Evolutionary conservation across 2,113 vertebrate species (phyloP).

Genomic region (Anser brachyrhynchus): DNA sequence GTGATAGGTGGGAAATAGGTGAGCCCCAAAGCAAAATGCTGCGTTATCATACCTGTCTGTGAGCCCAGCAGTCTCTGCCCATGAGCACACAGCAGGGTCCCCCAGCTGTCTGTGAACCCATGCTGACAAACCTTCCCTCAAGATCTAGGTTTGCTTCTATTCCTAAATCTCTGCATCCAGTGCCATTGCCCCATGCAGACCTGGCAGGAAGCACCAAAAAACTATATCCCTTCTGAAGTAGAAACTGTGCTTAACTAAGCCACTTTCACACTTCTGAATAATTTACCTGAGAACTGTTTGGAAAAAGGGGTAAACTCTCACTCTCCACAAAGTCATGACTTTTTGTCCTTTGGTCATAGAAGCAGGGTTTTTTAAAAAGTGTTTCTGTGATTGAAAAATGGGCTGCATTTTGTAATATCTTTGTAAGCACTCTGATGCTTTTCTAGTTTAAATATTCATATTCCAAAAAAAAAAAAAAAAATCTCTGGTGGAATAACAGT

Average conservation of each 20-base stretch:
- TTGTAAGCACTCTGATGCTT: background rate
- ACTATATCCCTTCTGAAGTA: background rate
- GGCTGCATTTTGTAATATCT: background rate
- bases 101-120: background rate
- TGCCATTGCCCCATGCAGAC: accelerated
- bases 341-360: background rate
- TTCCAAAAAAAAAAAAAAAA: background rate
- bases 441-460: background rate
- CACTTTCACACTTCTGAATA: background rate
- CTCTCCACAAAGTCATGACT: background rate
- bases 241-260: background rate
- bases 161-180: background rate
- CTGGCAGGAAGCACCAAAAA: background rate
- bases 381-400: background rate
- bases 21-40: background rate
- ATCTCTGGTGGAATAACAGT: background rate
- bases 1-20: background rate
- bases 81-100: background rate
- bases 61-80: background rate
- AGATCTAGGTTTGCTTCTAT: background rate
- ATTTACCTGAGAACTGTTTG: background rate
- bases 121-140: accelerated
- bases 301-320: background rate
- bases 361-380: background rate
- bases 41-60: background rate